Evolutionary conservation across 2,797 vertebrate species (phyloP), one percentile per base, ranked within the genome.

Genomic region (Sebastes matsubarae): DNA sequence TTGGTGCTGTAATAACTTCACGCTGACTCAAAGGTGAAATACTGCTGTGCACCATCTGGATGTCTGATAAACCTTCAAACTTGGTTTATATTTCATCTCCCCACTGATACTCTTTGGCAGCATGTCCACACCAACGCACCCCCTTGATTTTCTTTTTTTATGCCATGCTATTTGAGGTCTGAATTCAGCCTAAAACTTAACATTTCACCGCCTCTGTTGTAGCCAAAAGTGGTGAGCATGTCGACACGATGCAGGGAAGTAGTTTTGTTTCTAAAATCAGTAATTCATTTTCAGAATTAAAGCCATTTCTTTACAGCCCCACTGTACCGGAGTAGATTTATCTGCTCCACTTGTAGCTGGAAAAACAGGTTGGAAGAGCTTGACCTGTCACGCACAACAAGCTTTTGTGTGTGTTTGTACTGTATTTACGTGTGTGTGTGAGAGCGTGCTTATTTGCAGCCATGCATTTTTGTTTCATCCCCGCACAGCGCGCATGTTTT

Each of bases 311-410:
- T 54, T 22, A 20, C 22, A 32, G 50, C 36, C 4, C 38, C 29
- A 1, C 64, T n/a, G 9, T 32, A 36, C 36, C 36, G 36, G 77
- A 25, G 68, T 20, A n/a, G 38, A 61, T 66, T 42, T 63, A 0
- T 54, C 13, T 64, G 71, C 59, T 52, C 8, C 27, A 69, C 22
- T 11, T 83, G 67, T 34, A 79, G 70, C 82, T 59, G 77, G 81
- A 87, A 85, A 82, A 87, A 87, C 75, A 10, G 70, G 76, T 84
- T 65, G 0, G 69, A 75, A 66, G 81, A 74, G 87, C 59, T 69
- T 79, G 86, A 80, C 76, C 75, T 10, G 78, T 83, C 81, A 81
- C 7, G 4, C 70, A 68, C 78, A 78, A 54, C 75, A 29, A 20
- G 59, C 42, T 7, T 77, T 65, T 85, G 72, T 67, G 38, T 66